These are phyloP conservation scores for Myzus persicae DNA, from an alignment of 1,140 invertebrate species.

Conservation along the genomic window DNA sequence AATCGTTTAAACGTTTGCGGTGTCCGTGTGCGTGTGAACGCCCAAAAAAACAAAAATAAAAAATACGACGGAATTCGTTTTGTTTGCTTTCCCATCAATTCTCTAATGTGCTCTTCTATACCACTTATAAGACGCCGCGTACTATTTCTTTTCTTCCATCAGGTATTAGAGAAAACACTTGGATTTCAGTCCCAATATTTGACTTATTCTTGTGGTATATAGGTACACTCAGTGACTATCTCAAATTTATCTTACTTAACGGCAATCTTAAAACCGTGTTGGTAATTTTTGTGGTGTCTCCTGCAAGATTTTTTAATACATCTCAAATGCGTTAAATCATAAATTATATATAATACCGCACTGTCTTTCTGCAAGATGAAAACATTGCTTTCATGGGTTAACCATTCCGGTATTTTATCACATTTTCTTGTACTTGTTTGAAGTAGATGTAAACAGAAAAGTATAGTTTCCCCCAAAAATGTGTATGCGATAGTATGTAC, in stretches of 20 bases:
- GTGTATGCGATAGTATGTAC: too few species aligned
- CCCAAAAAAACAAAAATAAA: neutral
- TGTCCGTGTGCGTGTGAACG: neutral
- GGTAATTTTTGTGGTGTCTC: too few species aligned
- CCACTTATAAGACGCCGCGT: neutral
- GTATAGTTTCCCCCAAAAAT: too few species aligned
- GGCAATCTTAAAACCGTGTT: too few species aligned
- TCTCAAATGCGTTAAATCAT: too few species aligned
- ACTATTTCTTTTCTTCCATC: neutral
- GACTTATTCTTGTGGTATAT: neutral
- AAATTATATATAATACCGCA: too few species aligned
- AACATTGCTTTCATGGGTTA: neutral
- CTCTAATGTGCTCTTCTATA: neutral
- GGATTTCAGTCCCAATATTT: neutral
- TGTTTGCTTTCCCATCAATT: slow-evolving; percentile 42
- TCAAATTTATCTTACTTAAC: too few species aligned
- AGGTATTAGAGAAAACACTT: neutral
- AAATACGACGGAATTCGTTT: slow-evolving; percentile 17
- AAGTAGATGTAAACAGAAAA: too few species aligned
- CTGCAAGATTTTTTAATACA: too few species aligned
- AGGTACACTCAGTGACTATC: too few species aligned
- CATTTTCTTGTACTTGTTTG: neutral
- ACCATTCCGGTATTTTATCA: too few species aligned
- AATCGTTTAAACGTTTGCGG: slow-evolving; percentile 43
- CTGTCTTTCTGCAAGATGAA: too few species aligned